phyloP scores from a whole-genome alignment of 2,888 invertebrate genomes.

The Trichacis sp. region DNA sequence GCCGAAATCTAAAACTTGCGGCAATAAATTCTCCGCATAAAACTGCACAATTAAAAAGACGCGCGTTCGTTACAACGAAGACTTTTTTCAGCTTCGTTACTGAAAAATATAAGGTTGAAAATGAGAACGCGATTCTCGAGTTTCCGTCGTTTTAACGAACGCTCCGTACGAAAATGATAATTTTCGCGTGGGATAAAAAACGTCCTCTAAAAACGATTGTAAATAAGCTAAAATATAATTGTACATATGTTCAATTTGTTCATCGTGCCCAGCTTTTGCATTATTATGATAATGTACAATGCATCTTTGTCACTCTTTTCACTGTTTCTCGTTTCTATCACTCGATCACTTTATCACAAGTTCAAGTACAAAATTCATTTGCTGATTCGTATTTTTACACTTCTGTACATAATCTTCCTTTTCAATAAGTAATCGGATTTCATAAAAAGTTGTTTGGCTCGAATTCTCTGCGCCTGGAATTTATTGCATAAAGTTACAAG shows the following conservation, averaged over 20 bases:
- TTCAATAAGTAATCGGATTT: too few species aligned
- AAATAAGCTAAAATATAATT: neutral
- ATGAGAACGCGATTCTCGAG: neutral
- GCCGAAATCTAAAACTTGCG: neutral
- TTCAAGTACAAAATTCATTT: too few species aligned
- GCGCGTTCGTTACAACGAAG: neutral
- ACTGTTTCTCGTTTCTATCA: neutral
- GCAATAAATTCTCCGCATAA: neutral
- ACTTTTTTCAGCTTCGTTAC: too few species aligned
- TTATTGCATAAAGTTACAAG: neutral
- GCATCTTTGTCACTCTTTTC: neutral
- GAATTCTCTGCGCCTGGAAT: neutral
- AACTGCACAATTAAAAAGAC: neutral
- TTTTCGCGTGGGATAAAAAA: neutral
- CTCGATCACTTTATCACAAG: neutral
- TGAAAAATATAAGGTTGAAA: neutral
- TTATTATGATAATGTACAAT: neutral
- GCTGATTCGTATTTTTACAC: neutral
- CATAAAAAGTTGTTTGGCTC: neutral
- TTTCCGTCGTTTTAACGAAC: neutral
- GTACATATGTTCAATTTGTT: neutral
- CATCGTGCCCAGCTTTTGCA: slow-evolving; percentile 1
- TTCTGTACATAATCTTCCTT: neutral
- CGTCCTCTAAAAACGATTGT: neutral
- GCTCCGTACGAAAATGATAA: neutral